These are phyloP conservation scores for Pharmacophagus antenor DNA, from an alignment of 2,888 invertebrate genomes.

Conservation along the genomic window DNA sequence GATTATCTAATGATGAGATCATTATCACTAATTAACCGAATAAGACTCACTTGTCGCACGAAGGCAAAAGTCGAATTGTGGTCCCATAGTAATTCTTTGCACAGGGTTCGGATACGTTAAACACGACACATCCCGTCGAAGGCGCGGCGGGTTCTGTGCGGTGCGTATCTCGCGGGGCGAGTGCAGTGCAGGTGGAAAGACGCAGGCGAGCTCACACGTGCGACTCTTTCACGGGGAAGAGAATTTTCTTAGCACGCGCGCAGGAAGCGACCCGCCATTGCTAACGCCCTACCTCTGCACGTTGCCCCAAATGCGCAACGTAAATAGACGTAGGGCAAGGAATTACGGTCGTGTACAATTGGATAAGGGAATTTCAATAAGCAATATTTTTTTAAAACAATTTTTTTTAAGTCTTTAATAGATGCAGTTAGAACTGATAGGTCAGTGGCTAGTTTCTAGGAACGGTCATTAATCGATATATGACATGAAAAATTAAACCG, in stretches of 20 bases:
- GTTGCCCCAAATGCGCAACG: constrained; percentile 26
- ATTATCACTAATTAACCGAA: background rate
- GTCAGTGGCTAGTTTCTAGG: too few relatives aligned
- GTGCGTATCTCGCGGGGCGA: constrained; percentile 42
- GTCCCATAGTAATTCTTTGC: constrained; percentile 58
- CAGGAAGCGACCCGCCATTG: constrained; percentile 51
- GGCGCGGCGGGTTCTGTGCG: constrained; percentile 62
- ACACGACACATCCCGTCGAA: constrained; percentile 73
- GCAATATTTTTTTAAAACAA: too few relatives aligned
- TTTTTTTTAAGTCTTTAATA: background rate
- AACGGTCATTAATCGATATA: too few relatives aligned
- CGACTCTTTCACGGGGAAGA: constrained; percentile 63
- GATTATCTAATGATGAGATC: background rate
- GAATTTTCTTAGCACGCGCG: constrained; percentile 54
- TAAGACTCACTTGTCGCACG: constrained; percentile 72
- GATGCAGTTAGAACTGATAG: background rate
- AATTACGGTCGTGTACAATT: constrained; percentile 15
- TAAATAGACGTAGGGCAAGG: constrained; percentile 22
- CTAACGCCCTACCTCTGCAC: constrained; percentile 8
- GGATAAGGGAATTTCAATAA: background rate
- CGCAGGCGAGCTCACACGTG: constrained; percentile 58
- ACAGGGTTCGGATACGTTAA: constrained; percentile 33
- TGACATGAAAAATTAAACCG: too few relatives aligned
- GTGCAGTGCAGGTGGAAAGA: constrained; percentile 62
- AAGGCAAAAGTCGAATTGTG: constrained; percentile 75